These are phyloP conservation scores for Crax fasciolata DNA, from an alignment of 2,797 vertebrate species.

Conservation along the genomic window DNA sequence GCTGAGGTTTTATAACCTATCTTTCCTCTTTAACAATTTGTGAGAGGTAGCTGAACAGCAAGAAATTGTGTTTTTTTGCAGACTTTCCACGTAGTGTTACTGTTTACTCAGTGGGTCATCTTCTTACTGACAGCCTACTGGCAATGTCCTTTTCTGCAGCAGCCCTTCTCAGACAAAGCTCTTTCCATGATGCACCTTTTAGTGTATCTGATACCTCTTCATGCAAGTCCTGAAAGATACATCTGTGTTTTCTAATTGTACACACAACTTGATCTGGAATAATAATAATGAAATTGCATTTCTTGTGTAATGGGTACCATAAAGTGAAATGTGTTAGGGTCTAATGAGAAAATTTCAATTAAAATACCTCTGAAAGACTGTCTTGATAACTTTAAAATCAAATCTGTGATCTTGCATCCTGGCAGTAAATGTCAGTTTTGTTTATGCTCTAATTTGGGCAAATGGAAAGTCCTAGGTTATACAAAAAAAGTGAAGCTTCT, in stretches of 20 bases:
- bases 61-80: not conserved
- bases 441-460: slow-evolving; percentile 1
- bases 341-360: not conserved
- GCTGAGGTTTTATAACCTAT: not conserved
- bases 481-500: not conserved
- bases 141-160: not conserved
- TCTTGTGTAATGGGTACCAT: not conserved
- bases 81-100: not conserved
- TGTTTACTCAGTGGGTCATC: not conserved
- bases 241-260: not conserved
- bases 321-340: not conserved
- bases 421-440: slow-evolving; percentile 29
- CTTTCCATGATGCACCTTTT: not conserved
- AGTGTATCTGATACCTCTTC: not conserved
- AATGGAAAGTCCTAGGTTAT: not conserved
- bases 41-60: not conserved
- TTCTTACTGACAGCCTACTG: not conserved
- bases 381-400: not conserved
- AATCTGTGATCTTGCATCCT: not conserved
- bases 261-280: not conserved
- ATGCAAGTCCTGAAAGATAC: not conserved
- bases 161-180: not conserved
- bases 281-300: not conserved
- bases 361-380: not conserved
- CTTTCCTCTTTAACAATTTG: not conserved